Evolutionary conservation across 2,797 vertebrate genomes (phyloP).

Genomic region (Orestias chungarensis): DNA sequence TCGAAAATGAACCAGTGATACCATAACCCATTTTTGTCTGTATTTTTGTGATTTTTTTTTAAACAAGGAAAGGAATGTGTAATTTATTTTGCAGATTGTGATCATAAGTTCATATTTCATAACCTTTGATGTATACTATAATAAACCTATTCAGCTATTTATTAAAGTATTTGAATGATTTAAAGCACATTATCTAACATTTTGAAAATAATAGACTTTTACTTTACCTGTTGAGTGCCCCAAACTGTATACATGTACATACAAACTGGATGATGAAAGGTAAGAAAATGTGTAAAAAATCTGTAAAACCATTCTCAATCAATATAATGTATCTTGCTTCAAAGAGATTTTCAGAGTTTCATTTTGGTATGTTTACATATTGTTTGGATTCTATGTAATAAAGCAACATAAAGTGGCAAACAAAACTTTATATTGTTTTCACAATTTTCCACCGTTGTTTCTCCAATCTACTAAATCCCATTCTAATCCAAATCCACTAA

Average conservation of each 20-base stretch:
- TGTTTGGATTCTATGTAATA: background rate
- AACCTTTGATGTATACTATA: slow-evolving; percentile 74
- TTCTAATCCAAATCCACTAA: background rate
- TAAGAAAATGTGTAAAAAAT: background rate
- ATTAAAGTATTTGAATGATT: slow-evolving; percentile 80
- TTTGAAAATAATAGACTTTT: slow-evolving; percentile 1
- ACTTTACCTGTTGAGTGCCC: background rate
- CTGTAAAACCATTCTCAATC: background rate
- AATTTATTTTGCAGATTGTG: slow-evolving; percentile 76
- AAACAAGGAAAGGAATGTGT: slow-evolving; percentile 73
- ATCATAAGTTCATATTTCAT: slow-evolving; percentile 76
- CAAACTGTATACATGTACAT: background rate
- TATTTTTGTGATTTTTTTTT: slow-evolving; percentile 84
- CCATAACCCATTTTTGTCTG: slow-evolving; percentile 79
- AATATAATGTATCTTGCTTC: background rate
- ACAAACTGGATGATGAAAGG: background rate
- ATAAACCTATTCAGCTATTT: slow-evolving; percentile 84
- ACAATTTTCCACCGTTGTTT: background rate
- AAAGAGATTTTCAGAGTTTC: background rate
- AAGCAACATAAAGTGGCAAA: background rate
- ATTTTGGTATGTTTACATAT: background rate
- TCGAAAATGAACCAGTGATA: slow-evolving; percentile 80
- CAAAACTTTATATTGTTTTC: background rate
- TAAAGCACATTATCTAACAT: slow-evolving; percentile 39
- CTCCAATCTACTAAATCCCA: background rate